phyloP scores from a whole-genome alignment of 2,113 vertebrate species.

The Vulpes lagopus region DNA sequence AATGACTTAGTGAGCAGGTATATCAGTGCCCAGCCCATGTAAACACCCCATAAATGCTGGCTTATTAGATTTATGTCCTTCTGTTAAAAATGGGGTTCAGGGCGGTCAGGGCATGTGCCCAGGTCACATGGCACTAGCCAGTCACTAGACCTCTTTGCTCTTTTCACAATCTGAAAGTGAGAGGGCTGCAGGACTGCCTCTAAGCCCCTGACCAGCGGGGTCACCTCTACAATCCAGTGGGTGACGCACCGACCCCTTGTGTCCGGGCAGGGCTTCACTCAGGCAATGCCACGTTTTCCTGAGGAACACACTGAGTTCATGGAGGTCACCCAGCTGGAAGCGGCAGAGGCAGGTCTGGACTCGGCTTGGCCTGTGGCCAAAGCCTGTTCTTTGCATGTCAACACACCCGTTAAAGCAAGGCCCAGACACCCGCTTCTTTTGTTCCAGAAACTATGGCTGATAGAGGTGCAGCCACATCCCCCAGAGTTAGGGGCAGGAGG shows the following conservation, averaged over 20 bases:
- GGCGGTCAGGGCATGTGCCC: neutral
- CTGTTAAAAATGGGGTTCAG: rapidly evolving
- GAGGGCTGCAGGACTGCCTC: neutral
- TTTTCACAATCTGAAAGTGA: rapidly evolving
- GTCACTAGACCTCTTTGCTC: neutral
- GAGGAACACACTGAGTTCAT: rapidly evolving
- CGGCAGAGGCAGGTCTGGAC: neutral
- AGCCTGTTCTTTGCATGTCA: neutral
- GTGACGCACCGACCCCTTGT: rapidly evolving
- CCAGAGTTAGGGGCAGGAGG: neutral
- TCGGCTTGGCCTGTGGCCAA: neutral
- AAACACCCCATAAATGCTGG: rapidly evolving
- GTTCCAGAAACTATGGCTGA: neutral
- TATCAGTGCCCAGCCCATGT: neutral
- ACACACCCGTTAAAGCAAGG: neutral
- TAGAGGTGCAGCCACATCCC: rapidly evolving
- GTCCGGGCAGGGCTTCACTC: neutral
- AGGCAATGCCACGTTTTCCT: rapidly evolving
- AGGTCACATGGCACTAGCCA: rapidly evolving
- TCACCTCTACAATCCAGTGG: neutral
- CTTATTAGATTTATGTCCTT: neutral
- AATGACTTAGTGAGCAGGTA: neutral
- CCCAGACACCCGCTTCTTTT: neutral
- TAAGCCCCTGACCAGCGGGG: neutral
- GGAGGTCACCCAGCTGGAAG: rapidly evolving